A percentile compares a stretch with the other conserved stretches of the same genome.
Evolutionary conservation across 2,113 vertebrate genomes (phyloP).

Genomic region (cat (Felis catus)): DNA sequence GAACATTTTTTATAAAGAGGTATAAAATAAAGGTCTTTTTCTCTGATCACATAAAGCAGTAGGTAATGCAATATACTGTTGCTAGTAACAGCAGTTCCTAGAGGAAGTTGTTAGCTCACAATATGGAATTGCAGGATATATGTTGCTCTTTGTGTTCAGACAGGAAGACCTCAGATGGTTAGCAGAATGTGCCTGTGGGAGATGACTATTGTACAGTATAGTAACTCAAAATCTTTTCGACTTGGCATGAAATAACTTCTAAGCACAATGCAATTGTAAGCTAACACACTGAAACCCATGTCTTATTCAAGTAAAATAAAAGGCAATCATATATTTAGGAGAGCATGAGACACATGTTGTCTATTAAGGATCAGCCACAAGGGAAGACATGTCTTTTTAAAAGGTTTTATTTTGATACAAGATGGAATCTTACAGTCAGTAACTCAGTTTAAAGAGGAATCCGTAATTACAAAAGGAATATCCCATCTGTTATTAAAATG

Average conservation of each 20-base stretch:
- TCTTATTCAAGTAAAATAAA: conserved; percentile 19
- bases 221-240: neutral
- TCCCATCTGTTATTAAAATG: conserved; percentile 21
- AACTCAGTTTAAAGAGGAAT: neutral
- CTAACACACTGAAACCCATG: neutral
- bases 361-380: neutral
- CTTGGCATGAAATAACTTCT: conserved; percentile 24
- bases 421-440: neutral
- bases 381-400: neutral
- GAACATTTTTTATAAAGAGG: neutral
- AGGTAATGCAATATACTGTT: neutral
- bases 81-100: neutral
- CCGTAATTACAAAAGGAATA: conserved; percentile 35
- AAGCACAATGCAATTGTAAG: neutral
- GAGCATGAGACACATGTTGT: neutral
- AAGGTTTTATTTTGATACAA: conserved; percentile 1
- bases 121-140: neutral
- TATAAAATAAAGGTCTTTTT: neutral
- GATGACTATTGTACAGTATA: neutral
- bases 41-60: neutral
- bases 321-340: neutral
- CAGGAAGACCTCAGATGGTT: neutral
- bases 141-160: neutral
- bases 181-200: neutral
- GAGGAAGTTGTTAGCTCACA: neutral